Conservation (phyloP, 2,113 vertebrate species). For the Rhodinocichla rosea region DNA sequence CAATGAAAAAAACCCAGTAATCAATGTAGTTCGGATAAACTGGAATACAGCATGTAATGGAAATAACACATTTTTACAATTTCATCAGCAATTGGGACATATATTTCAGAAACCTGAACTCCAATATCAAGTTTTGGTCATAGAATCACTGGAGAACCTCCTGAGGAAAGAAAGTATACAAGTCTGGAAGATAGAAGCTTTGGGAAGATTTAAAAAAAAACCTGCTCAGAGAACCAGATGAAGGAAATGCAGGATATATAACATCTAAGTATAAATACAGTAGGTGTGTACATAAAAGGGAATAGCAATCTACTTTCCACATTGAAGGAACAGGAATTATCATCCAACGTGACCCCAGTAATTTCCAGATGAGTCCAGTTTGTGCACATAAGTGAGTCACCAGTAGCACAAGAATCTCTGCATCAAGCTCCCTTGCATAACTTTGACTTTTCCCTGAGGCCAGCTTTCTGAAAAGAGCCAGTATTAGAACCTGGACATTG, state of each 20-base stretch:
- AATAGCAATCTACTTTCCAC: neutral
- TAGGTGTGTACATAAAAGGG: neutral
- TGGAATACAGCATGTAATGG: neutral
- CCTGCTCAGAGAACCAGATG: neutral
- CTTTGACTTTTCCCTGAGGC: neutral
- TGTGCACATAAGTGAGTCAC: neutral
- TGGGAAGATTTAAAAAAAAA: neutral
- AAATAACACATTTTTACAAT: neutral
- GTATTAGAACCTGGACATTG: neutral
- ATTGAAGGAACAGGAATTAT: neutral
- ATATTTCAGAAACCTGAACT: neutral
- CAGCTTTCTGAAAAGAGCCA: neutral
- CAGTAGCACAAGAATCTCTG: neutral
- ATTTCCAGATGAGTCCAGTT: neutral
- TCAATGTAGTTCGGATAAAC: neutral
- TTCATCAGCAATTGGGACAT: neutral
- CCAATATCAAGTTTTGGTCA: neutral
- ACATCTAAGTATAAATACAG: neutral
- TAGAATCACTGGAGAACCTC: neutral
- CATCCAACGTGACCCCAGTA: accelerated
- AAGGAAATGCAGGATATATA: neutral
- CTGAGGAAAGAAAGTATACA: neutral
- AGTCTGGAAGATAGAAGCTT: neutral
- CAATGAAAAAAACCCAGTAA: neutral
- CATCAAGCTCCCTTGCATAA: neutral